Conservation (phyloP, 1,140 invertebrate genomes). For the Drosophila arizonae region DNA sequence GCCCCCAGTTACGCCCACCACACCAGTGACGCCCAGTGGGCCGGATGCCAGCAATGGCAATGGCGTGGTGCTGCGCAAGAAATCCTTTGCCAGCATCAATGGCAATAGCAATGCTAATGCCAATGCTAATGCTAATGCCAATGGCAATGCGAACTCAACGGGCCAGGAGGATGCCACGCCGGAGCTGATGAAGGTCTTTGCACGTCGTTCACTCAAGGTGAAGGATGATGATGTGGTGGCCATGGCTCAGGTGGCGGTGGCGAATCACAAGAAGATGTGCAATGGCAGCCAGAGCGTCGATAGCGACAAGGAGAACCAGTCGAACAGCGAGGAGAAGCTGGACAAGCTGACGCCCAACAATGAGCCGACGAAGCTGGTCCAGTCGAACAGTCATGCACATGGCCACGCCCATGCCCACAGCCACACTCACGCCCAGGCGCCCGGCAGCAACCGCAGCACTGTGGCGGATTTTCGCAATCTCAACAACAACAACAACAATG, state of each 20-base stretch:
- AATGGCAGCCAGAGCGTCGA: slow-evolving; percentile 83
- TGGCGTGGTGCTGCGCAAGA: slow-evolving; percentile 84
- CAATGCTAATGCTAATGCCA: background rate
- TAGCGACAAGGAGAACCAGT: slow-evolving; percentile 87
- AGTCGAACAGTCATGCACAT: too few species aligned
- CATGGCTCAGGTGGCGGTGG: slow-evolving; percentile 83
- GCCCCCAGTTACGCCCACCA: slow-evolving; percentile 30
- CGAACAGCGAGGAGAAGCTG: slow-evolving; percentile 75
- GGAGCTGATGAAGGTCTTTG: slow-evolving; percentile 91
- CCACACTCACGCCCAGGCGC: background rate
- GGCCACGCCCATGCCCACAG: too few species aligned
- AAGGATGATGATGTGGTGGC: slow-evolving; percentile 87
- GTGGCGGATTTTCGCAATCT: slow-evolving; percentile 77
- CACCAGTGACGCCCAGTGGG: slow-evolving; percentile 3
- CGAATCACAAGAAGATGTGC: slow-evolving; percentile 55
- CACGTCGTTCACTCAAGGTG: slow-evolving; percentile 88
- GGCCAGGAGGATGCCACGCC: slow-evolving; percentile 87
- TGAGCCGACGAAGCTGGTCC: slow-evolving; percentile 18
- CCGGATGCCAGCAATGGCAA: slow-evolving; percentile 36
- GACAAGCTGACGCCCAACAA: slow-evolving; percentile 56
- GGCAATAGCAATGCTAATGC: slow-evolving; percentile 28
- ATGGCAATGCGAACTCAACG: slow-evolving; percentile 12
- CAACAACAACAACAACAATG: slow-evolving; percentile 42
- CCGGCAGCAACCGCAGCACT: slow-evolving; percentile 66
- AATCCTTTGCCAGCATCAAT: slow-evolving; percentile 81